Conservation (phyloP, 2,888 invertebrate genomes). For the Norana najaformis region DNA sequence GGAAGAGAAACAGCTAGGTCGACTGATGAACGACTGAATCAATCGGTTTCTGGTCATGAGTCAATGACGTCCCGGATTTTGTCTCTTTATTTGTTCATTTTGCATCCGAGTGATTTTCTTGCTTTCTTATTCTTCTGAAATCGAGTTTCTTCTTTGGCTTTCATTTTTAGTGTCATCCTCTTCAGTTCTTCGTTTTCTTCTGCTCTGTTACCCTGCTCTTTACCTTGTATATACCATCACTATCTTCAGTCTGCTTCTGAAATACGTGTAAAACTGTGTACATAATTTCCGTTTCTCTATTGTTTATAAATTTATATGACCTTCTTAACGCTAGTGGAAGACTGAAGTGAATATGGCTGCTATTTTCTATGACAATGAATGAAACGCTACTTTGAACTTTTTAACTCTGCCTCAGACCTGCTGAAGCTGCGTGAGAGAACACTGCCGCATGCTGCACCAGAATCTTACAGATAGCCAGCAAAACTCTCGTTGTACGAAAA, state of each 20-base stretch:
- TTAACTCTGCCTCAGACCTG: neutral
- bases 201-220: neutral
- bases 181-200: neutral
- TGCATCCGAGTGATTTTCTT: neutral
- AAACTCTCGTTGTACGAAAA: constrained; percentile 13
- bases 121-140: neutral
- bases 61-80: neutral
- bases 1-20: neutral
- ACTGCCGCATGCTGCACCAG: neutral
- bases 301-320: neutral
- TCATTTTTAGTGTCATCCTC: neutral
- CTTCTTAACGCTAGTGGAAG: neutral
- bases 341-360: neutral
- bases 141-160: neutral
- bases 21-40: neutral
- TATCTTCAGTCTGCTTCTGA: neutral
- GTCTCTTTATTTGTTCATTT: neutral
- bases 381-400: neutral
- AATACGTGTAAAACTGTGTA: neutral
- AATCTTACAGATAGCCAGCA: neutral
- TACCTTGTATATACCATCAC: neutral
- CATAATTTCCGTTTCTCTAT: neutral
- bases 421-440: too few species aligned
- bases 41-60: neutral
- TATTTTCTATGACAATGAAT: constrained; percentile 13